Evolutionary conservation across 2,888 invertebrate species (phyloP), one percentile per base, ranked within the genome.

Genomic region (Amaurobius ferox): DNA sequence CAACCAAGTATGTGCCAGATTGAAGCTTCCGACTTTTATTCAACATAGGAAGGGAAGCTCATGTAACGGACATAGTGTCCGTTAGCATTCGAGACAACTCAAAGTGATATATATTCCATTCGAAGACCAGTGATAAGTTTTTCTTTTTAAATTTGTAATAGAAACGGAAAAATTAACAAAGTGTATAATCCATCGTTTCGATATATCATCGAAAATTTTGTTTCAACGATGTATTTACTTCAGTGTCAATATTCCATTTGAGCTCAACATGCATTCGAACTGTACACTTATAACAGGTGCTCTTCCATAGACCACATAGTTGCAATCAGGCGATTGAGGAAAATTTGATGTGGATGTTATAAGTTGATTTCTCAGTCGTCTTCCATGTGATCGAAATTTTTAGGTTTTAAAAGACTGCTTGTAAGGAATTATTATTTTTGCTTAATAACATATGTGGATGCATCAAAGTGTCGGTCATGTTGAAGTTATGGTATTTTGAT

Each of bases 1-100:
- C 97, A 90, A 97, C 97, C 87, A 87, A 88, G 35, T 81, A 88
- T 26, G 80, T 88, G 9, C 88, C 89, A 2, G 89, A 89, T 66
- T 89, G 88, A 89, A 35, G 62, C n/a, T 7, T 13, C 9, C 30
- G 40, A 13, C 11, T 1, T 6, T 39, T 19, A 7, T n/a, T 1
- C n/a, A 19, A 19, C 39, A 29, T 28, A 19, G 55, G 29, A 30
- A 23, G 55, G 55, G 61, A 64, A 73, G 66, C 35, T 55, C 40
- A 61, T 67, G 66, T 29, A 28, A 67, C 39, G 80, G 61, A 40
- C 11, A 30, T 35, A 48, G 35, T 26, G 26, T 28, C 29, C 71
- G 70, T 71, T 72, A 44, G 64, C 72, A 67, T 66, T 72, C 55
- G 61, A 44, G 19, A 79, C 40, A 70, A 76, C 76, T 76, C 76